Conservation (phyloP, 2,888 invertebrate species). For the Beris morrisii region DNA sequence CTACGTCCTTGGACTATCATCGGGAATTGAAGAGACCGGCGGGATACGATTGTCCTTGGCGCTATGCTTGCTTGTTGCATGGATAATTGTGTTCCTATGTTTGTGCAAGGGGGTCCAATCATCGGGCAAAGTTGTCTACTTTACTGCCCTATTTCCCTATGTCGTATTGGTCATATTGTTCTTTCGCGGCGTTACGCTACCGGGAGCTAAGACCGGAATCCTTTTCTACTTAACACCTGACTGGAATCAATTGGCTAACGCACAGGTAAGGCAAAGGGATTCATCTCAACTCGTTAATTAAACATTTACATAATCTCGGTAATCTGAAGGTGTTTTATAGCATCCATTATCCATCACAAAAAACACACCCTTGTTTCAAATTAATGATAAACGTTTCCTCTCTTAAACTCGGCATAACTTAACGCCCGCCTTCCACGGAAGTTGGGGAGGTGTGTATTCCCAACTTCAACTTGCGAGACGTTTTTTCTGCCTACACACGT, state of each 20-base stretch:
- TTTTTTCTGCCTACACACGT: too few species aligned
- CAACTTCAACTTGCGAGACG: too few species aligned
- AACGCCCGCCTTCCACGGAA: too few species aligned
- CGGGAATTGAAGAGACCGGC: constrained; percentile 73
- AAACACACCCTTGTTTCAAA: too few species aligned
- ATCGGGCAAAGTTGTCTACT: constrained; percentile 79
- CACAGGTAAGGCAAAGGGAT: constrained; percentile 59
- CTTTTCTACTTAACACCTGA: constrained; percentile 78
- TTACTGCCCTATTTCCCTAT: constrained; percentile 76
- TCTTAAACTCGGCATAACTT: too few species aligned
- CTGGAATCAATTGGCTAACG: constrained; percentile 71
- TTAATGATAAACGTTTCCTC: too few species aligned
- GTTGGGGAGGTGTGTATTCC: too few species aligned
- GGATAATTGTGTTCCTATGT: constrained; percentile 77
- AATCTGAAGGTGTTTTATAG: too few species aligned
- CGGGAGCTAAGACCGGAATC: constrained; percentile 77
- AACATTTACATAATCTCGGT: too few species aligned
- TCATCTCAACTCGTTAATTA: neutral
- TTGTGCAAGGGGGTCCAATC: constrained; percentile 79
- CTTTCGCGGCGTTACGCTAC: constrained; percentile 75
- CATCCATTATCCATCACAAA: too few species aligned
- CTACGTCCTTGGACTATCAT: constrained; percentile 61
- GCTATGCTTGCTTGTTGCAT: constrained; percentile 72
- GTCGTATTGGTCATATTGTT: constrained; percentile 75
- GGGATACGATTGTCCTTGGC: constrained; percentile 70